Conservation (phyloP, 2,113 vertebrate genomes). For the Trematocara variabile region DNA sequence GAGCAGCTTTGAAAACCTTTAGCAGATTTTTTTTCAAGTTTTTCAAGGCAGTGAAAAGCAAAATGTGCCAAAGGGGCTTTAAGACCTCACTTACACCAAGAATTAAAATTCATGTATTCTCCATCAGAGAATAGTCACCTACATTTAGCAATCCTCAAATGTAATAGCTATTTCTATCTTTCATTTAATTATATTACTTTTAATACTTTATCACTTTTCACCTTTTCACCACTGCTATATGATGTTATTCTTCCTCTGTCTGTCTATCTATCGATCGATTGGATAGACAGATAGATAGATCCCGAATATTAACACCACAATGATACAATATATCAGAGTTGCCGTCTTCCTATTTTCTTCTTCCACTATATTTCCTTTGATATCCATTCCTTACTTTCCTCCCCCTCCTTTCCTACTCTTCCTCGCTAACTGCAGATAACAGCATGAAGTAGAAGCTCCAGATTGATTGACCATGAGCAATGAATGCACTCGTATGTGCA, state of each 20-base stretch:
- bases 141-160: background rate
- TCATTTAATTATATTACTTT: background rate
- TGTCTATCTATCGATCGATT: fast-evolving
- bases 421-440: background rate
- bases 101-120: background rate
- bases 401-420: background rate
- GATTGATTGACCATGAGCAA: constrained; percentile 26
- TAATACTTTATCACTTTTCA: background rate
- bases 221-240: background rate
- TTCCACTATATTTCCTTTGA: background rate
- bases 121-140: background rate
- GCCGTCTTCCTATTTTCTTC: background rate
- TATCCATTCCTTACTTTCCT: background rate
- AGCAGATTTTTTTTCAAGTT: background rate
- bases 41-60: background rate
- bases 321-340: background rate
- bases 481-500: background rate
- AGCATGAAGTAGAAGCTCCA: background rate
- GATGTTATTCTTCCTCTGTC: background rate
- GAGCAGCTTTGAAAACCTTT: background rate
- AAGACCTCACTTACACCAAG: background rate
- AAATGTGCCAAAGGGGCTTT: background rate
- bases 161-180: background rate
- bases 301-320: constrained; percentile 27
- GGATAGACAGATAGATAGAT: background rate